Percentiles rank a stretch among this genome's conserved stretches.
Conservation (phyloP, 2,888 invertebrate genomes). For the Drosophila merina region DNA sequence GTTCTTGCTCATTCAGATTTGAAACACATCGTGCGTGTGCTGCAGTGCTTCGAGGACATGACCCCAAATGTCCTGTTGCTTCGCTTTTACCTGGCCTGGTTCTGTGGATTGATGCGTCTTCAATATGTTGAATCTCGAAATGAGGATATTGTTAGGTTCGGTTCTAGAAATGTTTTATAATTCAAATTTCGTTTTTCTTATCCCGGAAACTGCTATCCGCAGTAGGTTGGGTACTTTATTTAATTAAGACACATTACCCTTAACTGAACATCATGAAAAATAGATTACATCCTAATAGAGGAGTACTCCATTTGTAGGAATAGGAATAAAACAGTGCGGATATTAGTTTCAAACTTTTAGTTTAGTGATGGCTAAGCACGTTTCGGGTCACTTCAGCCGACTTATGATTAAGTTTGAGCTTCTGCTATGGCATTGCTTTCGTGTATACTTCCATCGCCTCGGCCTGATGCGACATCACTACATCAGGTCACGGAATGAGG, state of each 20-base stretch:
- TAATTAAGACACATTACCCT: background rate
- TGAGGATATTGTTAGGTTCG: constrained; percentile 20
- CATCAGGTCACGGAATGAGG: background rate
- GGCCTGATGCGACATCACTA: background rate
- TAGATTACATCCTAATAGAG: background rate
- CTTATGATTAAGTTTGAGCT: background rate
- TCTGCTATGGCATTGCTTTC: background rate
- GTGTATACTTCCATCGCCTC: background rate
- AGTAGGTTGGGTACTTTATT: background rate
- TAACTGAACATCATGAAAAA: background rate
- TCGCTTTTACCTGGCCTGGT: background rate
- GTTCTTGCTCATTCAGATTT: too few relatives aligned
- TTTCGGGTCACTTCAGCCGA: background rate
- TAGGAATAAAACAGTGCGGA: background rate
- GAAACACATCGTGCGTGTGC: too few relatives aligned
- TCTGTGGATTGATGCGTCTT: background rate
- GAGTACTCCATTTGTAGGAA: background rate
- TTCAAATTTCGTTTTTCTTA: too few relatives aligned
- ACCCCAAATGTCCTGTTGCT: background rate
- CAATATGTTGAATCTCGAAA: background rate
- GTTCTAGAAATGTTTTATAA: background rate
- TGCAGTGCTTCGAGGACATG: background rate
- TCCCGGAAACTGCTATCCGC: too few relatives aligned
- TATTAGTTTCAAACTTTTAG: background rate
- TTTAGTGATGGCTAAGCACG: background rate